These are phyloP conservation scores for Rotaria magnacalcarata DNA, from an alignment of 2,888 invertebrate species.

Conservation along the genomic window DNA sequence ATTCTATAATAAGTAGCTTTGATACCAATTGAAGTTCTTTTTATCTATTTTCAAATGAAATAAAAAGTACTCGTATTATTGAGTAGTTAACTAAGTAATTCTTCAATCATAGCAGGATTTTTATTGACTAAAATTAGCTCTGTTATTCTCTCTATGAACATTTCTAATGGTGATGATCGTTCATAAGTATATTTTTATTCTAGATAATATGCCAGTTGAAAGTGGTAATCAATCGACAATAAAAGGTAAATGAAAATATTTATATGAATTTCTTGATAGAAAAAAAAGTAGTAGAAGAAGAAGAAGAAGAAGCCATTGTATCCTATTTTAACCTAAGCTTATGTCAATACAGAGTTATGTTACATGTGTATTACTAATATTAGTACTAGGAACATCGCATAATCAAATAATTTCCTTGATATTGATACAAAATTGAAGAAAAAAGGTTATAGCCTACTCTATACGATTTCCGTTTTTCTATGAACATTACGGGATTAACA, in stretches of 20 bases:
- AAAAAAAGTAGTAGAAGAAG: not conserved
- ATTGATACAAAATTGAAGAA: not conserved
- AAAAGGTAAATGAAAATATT: not conserved
- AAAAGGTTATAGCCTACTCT: not conserved
- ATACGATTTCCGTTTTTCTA: not conserved
- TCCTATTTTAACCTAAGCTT: too few species aligned
- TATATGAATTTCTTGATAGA: too few species aligned
- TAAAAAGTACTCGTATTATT: too few species aligned
- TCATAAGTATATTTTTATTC: not conserved
- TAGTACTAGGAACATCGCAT: not conserved
- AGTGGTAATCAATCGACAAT: not conserved
- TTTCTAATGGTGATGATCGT: too few species aligned
- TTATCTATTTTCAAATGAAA: too few species aligned
- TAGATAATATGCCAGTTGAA: conserved; percentile 16
- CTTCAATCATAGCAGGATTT: too few species aligned
- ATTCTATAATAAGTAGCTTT: too few species aligned
- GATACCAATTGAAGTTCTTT: too few species aligned
- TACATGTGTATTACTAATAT: not conserved
- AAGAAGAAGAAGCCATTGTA: not conserved
- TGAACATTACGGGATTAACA: not conserved
- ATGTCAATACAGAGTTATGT: not conserved
- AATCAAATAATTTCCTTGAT: not conserved
- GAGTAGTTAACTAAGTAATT: too few species aligned
- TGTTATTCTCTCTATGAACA: too few species aligned
- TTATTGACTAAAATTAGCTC: too few species aligned